phyloP scores from a whole-genome alignment of 2,113 vertebrate genomes.

The Xenopus borealis region DNA sequence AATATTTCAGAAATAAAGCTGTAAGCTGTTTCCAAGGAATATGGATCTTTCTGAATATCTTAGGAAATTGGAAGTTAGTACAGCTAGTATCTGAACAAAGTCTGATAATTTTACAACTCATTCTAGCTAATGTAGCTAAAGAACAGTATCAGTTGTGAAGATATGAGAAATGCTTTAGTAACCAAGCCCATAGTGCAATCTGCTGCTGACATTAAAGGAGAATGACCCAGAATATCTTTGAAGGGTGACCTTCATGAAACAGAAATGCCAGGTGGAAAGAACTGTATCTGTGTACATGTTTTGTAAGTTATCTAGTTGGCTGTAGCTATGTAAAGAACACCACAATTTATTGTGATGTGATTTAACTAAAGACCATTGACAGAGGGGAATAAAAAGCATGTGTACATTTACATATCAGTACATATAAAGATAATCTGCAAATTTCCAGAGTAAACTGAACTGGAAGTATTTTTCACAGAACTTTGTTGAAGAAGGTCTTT shows the following conservation, averaged over 20 bases:
- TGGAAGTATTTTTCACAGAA: no score
- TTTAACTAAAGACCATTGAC: no score
- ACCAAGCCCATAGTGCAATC: not conserved
- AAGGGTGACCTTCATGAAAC: not conserved
- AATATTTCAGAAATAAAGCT: slow-evolving; percentile 18
- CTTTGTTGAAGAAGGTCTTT: no score
- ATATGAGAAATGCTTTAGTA: slow-evolving; percentile 15
- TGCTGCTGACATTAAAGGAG: slow-evolving; percentile 4
- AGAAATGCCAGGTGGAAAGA: not conserved
- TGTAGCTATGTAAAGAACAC: no score
- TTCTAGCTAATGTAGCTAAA: slow-evolving; percentile 31
- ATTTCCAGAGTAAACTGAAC: no score
- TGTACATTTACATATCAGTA: no score
- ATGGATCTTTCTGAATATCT: not conserved
- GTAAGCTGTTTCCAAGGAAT: not conserved
- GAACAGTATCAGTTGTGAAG: slow-evolving; percentile 24
- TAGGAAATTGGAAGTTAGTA: slow-evolving; percentile 10
- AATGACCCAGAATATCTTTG: slow-evolving; percentile 20
- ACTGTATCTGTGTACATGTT: no score
- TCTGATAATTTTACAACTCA: slow-evolving; percentile 23
- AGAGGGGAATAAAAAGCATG: no score
- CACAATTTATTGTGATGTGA: no score
- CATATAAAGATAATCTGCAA: no score
- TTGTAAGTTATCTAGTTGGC: no score
- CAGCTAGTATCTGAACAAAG: not conserved